Base-by-base conservation (phyloP, 2,797 vertebrate species). In the Danio jaintianensis region DNA sequence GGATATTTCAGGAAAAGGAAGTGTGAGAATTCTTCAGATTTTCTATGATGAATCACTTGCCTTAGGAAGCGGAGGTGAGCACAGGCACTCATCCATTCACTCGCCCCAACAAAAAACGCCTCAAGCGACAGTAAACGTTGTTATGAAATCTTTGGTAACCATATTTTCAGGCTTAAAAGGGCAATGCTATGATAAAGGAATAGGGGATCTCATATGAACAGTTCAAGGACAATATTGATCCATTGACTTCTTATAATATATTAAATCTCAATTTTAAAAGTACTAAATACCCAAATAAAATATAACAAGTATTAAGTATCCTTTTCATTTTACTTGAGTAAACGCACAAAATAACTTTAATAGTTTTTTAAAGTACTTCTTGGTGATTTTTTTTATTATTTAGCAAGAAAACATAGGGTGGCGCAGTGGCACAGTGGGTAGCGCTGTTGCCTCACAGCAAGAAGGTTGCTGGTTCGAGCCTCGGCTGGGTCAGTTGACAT, bases 1-100 rank as follows among this genome's bases (percentile, higher is more conserved):
- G 61, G 55, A 78, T 82, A 82, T 82, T 82, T 82, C 68, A 58
- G 75, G 75, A 66, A 78, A 58, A 63, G 64, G 56, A 69, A 71
- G 59, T 63, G 78, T 55, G 40, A 80, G 59, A 80, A 80, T 80
- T 73, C 68, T 64, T 79, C 68, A 64, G 59, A 64, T 72, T 22
- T 64, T 63, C 59, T 42, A 11, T 79, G 48, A 80, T 72, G 68
- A 80, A 80, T 80, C 78, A 64, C 47, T 36, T 45, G 78, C 16
- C 55, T 7, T 18, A 64, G 20, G 48, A 55, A 80, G 22, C 22
- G 7, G 40, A n/a, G 48, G 38, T 18, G 48, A 63, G 4, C 29
- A 63, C 45, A 64, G 76, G 36, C 53, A 3, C 42, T 48, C 7
- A 52, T 53, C 68, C 68, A 64, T 64, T 55, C 13, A 63, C 47